Base-by-base conservation (phyloP, 2,797 vertebrate genomes). In the Smutsia gigantea region DNA sequence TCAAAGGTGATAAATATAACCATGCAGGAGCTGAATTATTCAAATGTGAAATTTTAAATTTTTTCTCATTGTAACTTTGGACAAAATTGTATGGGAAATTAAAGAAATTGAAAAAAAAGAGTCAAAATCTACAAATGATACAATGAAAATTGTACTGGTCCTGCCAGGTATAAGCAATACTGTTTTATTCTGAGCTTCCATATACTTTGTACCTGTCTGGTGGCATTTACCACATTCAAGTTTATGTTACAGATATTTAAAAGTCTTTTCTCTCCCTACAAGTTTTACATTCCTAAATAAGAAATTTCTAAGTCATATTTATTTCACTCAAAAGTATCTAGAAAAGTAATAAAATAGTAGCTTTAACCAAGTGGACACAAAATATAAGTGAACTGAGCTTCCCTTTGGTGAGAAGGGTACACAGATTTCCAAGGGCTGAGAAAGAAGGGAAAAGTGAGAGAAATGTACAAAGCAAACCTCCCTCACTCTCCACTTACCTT, bases 401-500 rank as follows among this genome's bases (percentile, higher is more conserved):
- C 29, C 14, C 72, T 78, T 90, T 93, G 42, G 27, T 75, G n/a
- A 15, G 23, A 93, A 95, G 57, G 10, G 64, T 63, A 5, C 77
- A 11, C 15, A 90, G 19, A 81, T 4, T 25, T 83, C 37, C 23
- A 81, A 34, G 18, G 37, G 63, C 90, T 68, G 23, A 81, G n/a
- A 77, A 72, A 53, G 49, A 96, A 57, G 55, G 27, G 5, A 23
- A 69, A 93, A 96, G 83, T 74, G 11, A 89, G 55, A 92, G 49
- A 94, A 57, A 68, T 23, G 5, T 61, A 77, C 5, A 69, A 92
- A 90, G 57, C 12, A 7, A 93, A 64, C 0, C 2, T 87, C 53
- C 61, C 37, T 88, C 27, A 83, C 25, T 88, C 69, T 94, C 74
- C 42, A 79, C 97, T 97, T 63, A 98, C 97, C 97, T 93, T 88